phyloP scores from a whole-genome alignment of 2,797 vertebrate genomes.

The Apogon hyalosoma region DNA sequence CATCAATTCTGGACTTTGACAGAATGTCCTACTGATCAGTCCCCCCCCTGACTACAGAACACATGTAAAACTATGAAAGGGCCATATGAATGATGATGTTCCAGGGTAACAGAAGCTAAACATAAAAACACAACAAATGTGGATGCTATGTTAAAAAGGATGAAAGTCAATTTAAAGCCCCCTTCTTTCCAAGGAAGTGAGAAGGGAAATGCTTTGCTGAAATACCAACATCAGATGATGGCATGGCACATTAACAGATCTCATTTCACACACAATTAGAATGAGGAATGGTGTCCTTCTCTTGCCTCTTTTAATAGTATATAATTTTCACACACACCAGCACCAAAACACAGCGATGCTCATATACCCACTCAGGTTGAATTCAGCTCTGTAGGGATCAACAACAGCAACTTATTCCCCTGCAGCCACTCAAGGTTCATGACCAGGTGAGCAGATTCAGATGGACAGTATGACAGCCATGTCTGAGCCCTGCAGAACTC shows the following conservation, averaged over 20 bases:
- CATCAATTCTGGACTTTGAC: too few relatives aligned
- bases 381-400: conserved; percentile 11
- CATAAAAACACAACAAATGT: background rate
- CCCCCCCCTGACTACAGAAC: too few relatives aligned
- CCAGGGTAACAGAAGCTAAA: background rate
- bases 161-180: conserved; percentile 18
- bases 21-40: too few relatives aligned
- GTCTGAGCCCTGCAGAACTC: too few relatives aligned
- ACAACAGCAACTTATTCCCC: background rate
- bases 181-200: background rate
- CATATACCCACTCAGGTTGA: background rate
- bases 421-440: conserved; percentile 19
- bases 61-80: too few relatives aligned
- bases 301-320: conserved; percentile 7
- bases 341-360: background rate
- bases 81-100: too few relatives aligned
- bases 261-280: conserved; percentile 60
- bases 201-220: background rate
- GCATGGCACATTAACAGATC: conserved; percentile 16
- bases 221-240: conserved; percentile 9
- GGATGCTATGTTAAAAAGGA: background rate
- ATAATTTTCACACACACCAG: conserved; percentile 4
- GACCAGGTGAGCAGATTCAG: conserved; percentile 27
- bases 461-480: background rate
- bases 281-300: conserved; percentile 14